Base-by-base conservation (phyloP, 2,888 invertebrate genomes). In the Polietes domitor region DNA sequence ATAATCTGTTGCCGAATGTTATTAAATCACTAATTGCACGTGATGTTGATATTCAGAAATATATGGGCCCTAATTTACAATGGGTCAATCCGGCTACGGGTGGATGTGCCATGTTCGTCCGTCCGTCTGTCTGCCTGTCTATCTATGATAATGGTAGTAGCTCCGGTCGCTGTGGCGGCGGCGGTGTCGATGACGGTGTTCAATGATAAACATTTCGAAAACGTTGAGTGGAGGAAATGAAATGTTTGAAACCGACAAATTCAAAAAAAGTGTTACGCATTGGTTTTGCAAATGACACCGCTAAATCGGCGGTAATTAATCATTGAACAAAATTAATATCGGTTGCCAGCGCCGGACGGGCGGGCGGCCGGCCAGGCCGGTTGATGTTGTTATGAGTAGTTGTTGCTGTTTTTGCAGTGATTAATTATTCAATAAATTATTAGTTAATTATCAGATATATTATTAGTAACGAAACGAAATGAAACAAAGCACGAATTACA, bases 381-480 rank as follows among this genome's bases (percentile, higher is more conserved):
- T 21, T 19, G 53, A 19, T 61, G 58, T 28, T 28, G 1, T 76
- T 78, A 32, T 26, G 9, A 47, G 43, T 47, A 26, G 43, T 50
- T 58, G 55, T 55, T 24, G n/a, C 24, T 47, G 12, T 53, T 61
- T 79, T 32, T 17, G 41, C 68, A 43, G 71, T 58, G 55, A 82
- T 72, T 80, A 77, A 80, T 79, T 73, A 37, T 68, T 73, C 73
- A 53, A 53, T 41, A 82, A 71, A 55, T 74, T 78, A 82, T 73
- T 77, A 68, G 47, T 63, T 78, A 75, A 78, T 82, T 82, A 82
- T 55, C 37, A 17, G 19, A 71, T n/a, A 15, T 74, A 74, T 74
- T 50, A 74, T 55, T 71, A 65, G 55, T 55, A 26, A 73, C 43
- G 21, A 43, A 37, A 37, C 37, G 37, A 43, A 58, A 37, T 15